Base-by-base conservation (phyloP, 2,888 invertebrate genomes). In the Psylliodes chrysocephalus region DNA sequence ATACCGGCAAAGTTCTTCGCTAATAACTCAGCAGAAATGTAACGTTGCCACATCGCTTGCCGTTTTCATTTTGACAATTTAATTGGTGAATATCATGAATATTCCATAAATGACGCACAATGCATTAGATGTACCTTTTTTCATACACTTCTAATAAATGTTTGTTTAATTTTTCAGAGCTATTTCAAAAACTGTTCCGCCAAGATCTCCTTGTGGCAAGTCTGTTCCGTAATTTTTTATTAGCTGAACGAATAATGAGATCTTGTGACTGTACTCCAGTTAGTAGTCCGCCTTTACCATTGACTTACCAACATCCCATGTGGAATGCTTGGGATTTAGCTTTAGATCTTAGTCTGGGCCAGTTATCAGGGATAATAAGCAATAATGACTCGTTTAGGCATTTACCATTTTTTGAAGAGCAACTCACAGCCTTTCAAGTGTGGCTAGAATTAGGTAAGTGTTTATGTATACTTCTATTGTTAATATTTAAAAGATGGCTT, bases 301-400 rank as follows among this genome's bases (percentile, higher is more conserved):
- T 95, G 17, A 96, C 97, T 60, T 93, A 92, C 69, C 85, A 92
- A 77, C 95, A 95, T 83, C 91, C 92, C 60, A 94, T 95, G 91
- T 95, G 97, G 97, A 90, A 92, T 79, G 95, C 98, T 1, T 99
- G 99, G 99, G 99, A 99, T 83, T 87, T 96, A 76, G 95, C 97
- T 10, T 87, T 99, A 70, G 99, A 99, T 84, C 86, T 96, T 73
- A 96, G 96, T 77, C 86, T 99, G 71, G 90, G 93, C 62, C 98
- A 98, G 83, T 86, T 98, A 75, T 95, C 95, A 63, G 88, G 86
- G 56, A 89, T 94, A 77, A 81, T 92, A 70, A 87, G 88, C 42
- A 84, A 85, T 14, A 85, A 86, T 47, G 84, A 85, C 62, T 85
- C 85, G 7, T 92, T 91, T 79, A 83, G 84, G 22, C 93, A 94